Percentiles rank a stretch among this genome's conserved stretches.
Evolutionary conservation across 2,888 invertebrate species (phyloP).

Genomic region (Unio delphinus): DNA sequence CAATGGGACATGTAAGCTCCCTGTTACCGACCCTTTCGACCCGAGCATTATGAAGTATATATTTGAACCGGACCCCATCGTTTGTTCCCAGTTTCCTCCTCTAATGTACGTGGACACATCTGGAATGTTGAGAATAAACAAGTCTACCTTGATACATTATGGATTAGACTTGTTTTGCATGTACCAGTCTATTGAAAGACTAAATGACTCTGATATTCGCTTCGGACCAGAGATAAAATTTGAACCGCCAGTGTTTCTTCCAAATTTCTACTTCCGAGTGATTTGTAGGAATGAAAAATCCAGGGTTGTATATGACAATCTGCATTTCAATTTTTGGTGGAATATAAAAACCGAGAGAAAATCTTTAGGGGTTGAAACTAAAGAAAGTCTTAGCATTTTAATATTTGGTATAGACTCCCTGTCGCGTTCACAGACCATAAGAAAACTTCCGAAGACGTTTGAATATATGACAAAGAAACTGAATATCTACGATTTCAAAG

Average conservation of each 20-base stretch:
- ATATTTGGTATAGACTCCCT: conserved; percentile 25
- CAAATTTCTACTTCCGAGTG: conserved; percentile 13
- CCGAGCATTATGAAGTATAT: no score
- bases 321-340: conserved; percentile 21
- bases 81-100: no score
- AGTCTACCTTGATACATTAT: no score
- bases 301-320: conserved; percentile 17
- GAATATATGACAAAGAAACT: conserved; percentile 28
- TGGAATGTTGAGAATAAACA: no score
- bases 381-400: conserved; percentile 19
- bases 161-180: no score
- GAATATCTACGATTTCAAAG: conserved; percentile 30
- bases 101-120: no score
- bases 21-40: no score
- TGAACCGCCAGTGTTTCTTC: conserved; percentile 18
- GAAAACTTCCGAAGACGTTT: conserved; percentile 31
- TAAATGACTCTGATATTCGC: conserved; percentile 1
- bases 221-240: conserved; percentile 7
- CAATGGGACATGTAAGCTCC: no score
- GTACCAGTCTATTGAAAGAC: no score
- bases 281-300: conserved; percentile 7
- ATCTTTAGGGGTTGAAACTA: conserved; percentile 9
- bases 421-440: conserved; percentile 21
- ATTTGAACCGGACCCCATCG: no score
- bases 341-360: neutral